These are phyloP conservation scores for Microctonus hyperodae DNA, from an alignment of 2,888 invertebrate species.

Conservation along the genomic window DNA sequence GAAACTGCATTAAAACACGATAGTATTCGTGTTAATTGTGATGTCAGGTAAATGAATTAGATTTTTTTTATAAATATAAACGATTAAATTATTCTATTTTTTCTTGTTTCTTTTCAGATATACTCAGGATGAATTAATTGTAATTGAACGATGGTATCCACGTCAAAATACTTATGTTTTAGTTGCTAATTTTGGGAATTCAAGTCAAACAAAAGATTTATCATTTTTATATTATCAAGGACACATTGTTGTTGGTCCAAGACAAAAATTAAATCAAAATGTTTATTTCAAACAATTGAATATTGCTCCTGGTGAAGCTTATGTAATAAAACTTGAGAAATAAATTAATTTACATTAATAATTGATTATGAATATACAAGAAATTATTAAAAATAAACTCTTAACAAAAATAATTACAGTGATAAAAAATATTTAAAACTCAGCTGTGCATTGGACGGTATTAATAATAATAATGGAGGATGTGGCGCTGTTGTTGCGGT, in stretches of 20 bases:
- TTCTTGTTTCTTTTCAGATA: conserved; percentile 60
- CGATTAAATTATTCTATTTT: background rate
- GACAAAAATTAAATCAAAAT: conserved; percentile 60
- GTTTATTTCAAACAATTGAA: conserved; percentile 67
- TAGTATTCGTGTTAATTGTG: conserved; percentile 71
- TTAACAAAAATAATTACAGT: no score
- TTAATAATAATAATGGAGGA: no score
- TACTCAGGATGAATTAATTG: conserved; percentile 69
- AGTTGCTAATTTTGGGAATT: conserved; percentile 75
- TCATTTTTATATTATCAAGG: conserved; percentile 82
- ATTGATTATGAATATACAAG: no score
- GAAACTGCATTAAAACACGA: conserved; percentile 74
- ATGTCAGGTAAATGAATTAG: conserved; percentile 64
- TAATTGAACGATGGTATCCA: conserved; percentile 82
- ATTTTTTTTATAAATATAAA: background rate
- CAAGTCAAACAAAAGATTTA: conserved; percentile 72
- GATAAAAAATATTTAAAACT: no score
- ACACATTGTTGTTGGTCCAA: conserved; percentile 66
- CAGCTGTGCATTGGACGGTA: no score
- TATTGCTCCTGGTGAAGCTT: conserved; percentile 69
- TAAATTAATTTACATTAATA: conserved; percentile 48
- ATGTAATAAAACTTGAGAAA: conserved; percentile 71
- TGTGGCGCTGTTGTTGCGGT: no score
- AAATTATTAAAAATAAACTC: no score
- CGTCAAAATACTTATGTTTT: conserved; percentile 79